These are phyloP conservation scores for Urechis unicinctus DNA, from an alignment of 2,888 invertebrate species.

Conservation along the genomic window DNA sequence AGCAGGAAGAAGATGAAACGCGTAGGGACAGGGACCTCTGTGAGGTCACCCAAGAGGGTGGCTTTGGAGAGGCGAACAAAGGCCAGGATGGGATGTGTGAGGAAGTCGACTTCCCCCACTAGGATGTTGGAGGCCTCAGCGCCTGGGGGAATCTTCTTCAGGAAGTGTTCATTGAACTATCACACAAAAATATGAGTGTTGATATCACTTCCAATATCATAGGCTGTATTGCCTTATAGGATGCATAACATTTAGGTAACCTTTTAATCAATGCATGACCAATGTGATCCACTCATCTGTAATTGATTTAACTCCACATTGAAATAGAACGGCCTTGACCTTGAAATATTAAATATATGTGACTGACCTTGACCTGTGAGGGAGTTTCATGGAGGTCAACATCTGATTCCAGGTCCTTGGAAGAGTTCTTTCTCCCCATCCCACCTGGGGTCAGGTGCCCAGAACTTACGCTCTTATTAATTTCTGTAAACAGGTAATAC, in stretches of 20 bases:
- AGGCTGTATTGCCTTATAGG: neutral
- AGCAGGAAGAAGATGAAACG: constrained; percentile 60
- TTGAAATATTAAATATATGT: too few relatives aligned
- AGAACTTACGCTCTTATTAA: constrained; percentile 1
- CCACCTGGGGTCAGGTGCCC: constrained; percentile 9
- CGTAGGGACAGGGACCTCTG: constrained; percentile 85
- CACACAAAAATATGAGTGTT: neutral
- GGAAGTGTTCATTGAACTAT: constrained; percentile 32
- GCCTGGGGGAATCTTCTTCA: constrained; percentile 85
- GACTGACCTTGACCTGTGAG: constrained; percentile 7
- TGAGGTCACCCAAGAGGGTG: constrained; percentile 84
- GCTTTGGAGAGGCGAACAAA: constrained; percentile 87
- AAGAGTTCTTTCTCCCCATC: neutral
- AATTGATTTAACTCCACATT: too few relatives aligned
- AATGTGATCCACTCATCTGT: constrained; percentile 2
- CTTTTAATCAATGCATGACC: constrained; percentile 1
- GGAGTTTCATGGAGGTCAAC: constrained; percentile 5
- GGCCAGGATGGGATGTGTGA: constrained; percentile 85
- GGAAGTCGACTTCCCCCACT: constrained; percentile 93
- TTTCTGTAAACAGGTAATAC: too few relatives aligned
- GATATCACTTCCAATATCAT: neutral
- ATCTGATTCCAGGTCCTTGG: neutral
- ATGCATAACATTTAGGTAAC: neutral
- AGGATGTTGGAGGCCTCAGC: constrained; percentile 96
- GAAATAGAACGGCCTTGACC: too few relatives aligned